A percentile compares a stretch with the other conserved stretches of the same genome.
Conservation (phyloP, 2,888 invertebrate species). For the Platycheirus albimanus region DNA sequence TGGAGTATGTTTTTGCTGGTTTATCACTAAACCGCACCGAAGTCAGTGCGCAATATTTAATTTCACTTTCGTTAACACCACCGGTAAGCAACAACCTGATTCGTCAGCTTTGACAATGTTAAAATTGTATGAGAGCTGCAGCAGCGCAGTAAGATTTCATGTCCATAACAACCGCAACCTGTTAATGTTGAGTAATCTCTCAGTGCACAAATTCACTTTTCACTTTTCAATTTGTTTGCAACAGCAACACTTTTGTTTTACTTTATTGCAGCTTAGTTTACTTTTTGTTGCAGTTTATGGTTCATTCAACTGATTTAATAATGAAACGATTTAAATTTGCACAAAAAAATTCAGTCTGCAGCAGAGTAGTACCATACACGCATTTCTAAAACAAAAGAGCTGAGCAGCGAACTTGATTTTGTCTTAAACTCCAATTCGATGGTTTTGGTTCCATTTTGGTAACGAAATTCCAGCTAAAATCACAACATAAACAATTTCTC, state of each 20-base stretch:
- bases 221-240: conserved; percentile 63
- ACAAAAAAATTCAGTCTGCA: not conserved
- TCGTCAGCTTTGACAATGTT: conserved; percentile 15
- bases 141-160: conserved; percentile 6
- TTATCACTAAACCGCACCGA: conserved; percentile 25
- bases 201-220: conserved; percentile 51
- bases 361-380: conserved; percentile 1
- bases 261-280: not conserved
- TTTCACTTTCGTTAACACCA: conserved; percentile 66
- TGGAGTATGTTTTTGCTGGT: conserved; percentile 22
- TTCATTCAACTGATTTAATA: conserved; percentile 22
- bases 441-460: conserved; percentile 26
- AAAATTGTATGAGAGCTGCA: conserved; percentile 8
- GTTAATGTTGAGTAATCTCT: conserved; percentile 63
- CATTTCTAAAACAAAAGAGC: conserved; percentile 56
- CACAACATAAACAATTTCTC: conserved; percentile 53
- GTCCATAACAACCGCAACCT: conserved; percentile 32
- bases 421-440: conserved; percentile 28
- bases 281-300: not conserved
- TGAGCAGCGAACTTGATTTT: conserved; percentile 59
- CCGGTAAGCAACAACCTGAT: conserved; percentile 50
- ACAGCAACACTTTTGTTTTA: not conserved
- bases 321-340: not conserved
- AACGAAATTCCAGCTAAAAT: conserved; percentile 21
- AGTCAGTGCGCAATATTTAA: conserved; percentile 69